Evolutionary conservation across 2,888 invertebrate species (phyloP).

Genomic region (Drosophila rubida): DNA sequence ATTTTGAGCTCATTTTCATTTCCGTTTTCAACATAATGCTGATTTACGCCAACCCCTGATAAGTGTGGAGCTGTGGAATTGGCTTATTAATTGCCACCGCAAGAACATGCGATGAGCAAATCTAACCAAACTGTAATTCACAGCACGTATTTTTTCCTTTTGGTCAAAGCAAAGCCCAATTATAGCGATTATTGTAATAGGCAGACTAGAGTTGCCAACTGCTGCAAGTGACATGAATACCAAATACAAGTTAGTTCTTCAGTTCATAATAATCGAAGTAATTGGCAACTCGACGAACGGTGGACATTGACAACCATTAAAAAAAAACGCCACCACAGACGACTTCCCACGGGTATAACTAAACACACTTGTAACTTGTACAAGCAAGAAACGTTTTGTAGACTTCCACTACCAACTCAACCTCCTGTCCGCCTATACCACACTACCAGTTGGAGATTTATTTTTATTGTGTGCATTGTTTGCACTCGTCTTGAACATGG

Average conservation of each 20-base stretch:
- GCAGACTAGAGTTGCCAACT: constrained; percentile 27
- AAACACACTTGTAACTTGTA: constrained; percentile 58
- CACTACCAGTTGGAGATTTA: constrained; percentile 64
- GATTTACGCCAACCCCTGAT: constrained; percentile 70
- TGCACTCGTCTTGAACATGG: constrained; percentile 67
- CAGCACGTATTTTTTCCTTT: constrained; percentile 67
- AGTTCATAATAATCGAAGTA: constrained; percentile 49
- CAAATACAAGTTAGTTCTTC: constrained; percentile 39
- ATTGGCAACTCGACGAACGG: constrained; percentile 47
- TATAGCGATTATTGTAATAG: constrained; percentile 76
- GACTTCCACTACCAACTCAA: background rate
- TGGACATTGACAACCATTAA: constrained; percentile 52
- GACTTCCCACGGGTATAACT: constrained; percentile 78
- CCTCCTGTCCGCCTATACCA: background rate
- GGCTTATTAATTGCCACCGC: constrained; percentile 68
- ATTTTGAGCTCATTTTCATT: constrained; percentile 77
- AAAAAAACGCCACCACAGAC: constrained; percentile 47
- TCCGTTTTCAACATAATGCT: constrained; percentile 68
- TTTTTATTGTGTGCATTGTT: constrained; percentile 79
- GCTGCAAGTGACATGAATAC: constrained; percentile 76
- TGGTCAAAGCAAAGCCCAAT: constrained; percentile 69
- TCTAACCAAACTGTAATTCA: constrained; percentile 52
- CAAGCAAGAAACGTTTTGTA: constrained; percentile 12
- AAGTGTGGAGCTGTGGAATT: constrained; percentile 51
- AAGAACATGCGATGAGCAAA: background rate